These are phyloP conservation scores for Chelmon rostratus DNA, from an alignment of 2,797 vertebrate genomes.

Conservation along the genomic window DNA sequence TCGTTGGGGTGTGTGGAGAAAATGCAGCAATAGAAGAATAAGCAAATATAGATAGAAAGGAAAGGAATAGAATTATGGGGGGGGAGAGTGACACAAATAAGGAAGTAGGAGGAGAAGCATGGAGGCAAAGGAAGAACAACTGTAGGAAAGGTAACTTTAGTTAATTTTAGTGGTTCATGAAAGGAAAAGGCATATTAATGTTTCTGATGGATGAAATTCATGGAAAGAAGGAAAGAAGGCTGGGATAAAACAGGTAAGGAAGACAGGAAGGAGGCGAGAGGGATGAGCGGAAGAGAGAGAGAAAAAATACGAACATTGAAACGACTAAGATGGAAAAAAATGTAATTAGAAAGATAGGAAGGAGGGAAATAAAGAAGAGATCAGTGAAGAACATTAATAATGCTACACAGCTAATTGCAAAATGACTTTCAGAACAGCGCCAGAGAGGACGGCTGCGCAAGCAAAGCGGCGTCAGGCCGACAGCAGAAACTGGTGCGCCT, in stretches of 20 bases:
- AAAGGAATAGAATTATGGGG: not conserved
- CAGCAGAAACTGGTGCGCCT: not conserved
- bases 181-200: not conserved
- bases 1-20: constrained; percentile 33
- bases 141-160: not conserved
- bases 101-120: not conserved
- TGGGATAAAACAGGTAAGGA: not conserved
- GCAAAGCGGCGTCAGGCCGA: not conserved
- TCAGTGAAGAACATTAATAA: not conserved
- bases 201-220: not conserved
- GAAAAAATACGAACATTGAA: not conserved
- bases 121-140: not conserved
- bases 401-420: not conserved
- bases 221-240: not conserved
- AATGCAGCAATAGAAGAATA: not conserved
- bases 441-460: not conserved
- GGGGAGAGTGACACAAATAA: not conserved
- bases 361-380: not conserved
- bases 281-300: not conserved
- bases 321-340: not conserved
- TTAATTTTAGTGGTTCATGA: not conserved
- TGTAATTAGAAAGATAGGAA: too few species aligned
- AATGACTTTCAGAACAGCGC: not conserved
- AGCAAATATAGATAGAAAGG: not conserved
- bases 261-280: not conserved